Conservation (phyloP, 1,140 invertebrate genomes). For the Aphidius gifuensis region DNA sequence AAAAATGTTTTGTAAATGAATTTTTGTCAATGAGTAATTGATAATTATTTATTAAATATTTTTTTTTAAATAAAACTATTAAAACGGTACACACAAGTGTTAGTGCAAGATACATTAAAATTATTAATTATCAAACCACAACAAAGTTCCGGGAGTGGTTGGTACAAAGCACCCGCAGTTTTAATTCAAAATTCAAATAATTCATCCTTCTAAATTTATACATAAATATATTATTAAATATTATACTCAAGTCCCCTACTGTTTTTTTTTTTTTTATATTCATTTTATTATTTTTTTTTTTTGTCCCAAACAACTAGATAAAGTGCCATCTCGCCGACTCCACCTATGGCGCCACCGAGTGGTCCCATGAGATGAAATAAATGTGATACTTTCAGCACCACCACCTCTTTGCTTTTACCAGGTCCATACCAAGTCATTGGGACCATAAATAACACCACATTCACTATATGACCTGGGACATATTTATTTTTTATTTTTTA, state of each 20-base stretch:
- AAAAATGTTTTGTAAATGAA: neutral
- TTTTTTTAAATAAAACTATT: constrained; percentile 1
- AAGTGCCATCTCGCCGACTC: constrained; percentile 34
- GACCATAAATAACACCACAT: constrained; percentile 46
- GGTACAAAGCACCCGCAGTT: constrained; percentile 22
- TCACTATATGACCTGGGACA: constrained; percentile 23
- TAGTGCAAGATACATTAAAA: neutral
- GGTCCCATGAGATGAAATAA: constrained; percentile 22
- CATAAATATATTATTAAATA: constrained; percentile 19
- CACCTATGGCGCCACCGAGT: constrained; percentile 31
- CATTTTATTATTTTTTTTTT: constrained; percentile 12
- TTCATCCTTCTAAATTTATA: constrained; percentile 13
- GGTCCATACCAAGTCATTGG: constrained; percentile 24
- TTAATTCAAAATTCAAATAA: constrained; percentile 21
- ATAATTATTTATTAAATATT: constrained; percentile 10
- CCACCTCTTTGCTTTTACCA: constrained; percentile 27
- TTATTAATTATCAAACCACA: constrained; percentile 16
- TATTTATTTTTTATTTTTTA: neutral
- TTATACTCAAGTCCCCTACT: constrained; percentile 16
- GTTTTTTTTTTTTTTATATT: neutral
- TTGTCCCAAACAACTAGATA: constrained; percentile 25
- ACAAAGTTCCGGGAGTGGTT: constrained; percentile 23
- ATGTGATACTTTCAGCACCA: constrained; percentile 44
- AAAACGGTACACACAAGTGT: no score
- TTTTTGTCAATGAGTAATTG: constrained; percentile 11